A percentile compares a stretch with the other conserved stretches of the same genome.
Conservation (phyloP, 2,888 invertebrate genomes). For the Empis livida region DNA sequence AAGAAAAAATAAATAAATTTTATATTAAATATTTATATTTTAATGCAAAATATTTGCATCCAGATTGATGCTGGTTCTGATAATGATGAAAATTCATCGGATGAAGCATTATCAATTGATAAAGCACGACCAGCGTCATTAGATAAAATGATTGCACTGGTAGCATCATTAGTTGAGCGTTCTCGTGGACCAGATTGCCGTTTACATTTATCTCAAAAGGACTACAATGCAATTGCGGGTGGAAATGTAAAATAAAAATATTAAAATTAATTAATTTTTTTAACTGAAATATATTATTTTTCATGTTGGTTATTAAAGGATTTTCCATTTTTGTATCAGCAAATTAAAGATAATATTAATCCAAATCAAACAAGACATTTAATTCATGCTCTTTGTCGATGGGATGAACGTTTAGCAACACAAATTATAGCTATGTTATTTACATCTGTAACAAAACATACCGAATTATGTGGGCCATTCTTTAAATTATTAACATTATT, state of each 20-base stretch:
- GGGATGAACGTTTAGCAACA: conserved; percentile 79
- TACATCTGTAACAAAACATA: conserved; percentile 78
- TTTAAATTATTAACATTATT: conserved; percentile 81
- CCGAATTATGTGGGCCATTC: conserved; percentile 81
- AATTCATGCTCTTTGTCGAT: conserved; percentile 80
- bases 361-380: conserved; percentile 82
- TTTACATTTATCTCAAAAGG: conserved; percentile 61
- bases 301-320: conserved; percentile 43
- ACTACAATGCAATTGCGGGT: conserved; percentile 70
- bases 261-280: neutral
- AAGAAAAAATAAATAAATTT: neutral
- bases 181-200: conserved; percentile 66
- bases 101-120: conserved; percentile 42
- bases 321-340: conserved; percentile 87
- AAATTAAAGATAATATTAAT: conserved; percentile 87
- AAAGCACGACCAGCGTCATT: conserved; percentile 81
- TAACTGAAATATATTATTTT: neutral
- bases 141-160: conserved; percentile 90
- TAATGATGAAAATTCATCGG: conserved; percentile 38
- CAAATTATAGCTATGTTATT: conserved; percentile 85
- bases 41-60: conserved; percentile 1
- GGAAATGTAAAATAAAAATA: conserved; percentile 50
- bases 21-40: conserved; percentile 1
- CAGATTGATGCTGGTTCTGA: conserved; percentile 36
- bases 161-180: conserved; percentile 77